Evolutionary conservation across 2,797 vertebrate species (phyloP), one percentile per base, ranked within the genome.

Genomic region (Rhinella marina): DNA sequence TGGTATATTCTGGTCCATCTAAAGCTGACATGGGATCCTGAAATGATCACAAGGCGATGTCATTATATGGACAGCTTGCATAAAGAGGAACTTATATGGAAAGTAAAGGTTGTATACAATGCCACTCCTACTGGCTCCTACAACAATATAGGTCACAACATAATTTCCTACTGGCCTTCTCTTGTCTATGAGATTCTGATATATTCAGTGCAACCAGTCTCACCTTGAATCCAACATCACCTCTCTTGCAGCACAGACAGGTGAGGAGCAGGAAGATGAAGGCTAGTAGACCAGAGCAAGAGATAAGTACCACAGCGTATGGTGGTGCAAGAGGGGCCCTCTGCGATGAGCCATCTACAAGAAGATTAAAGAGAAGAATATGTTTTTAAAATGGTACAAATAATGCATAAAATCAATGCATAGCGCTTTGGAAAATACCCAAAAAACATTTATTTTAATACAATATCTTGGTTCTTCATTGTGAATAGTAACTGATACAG

Each of bases 151-250:
- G 32, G 11, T 2, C 17, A 2, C 29, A 17, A 41, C 16, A 73
- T 16, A 48, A 70, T 7, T 6, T 3, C 5, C 0, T 72, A 48
- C 2, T 23, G 72, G 29, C 21, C 21, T 6, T 11, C 16, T 48
- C 17, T 21, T 81, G 59, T 21, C 19, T 81, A 21, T 16, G 21
- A 5, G 29, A 84, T 41, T 48, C 12, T 3, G 27, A 50, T n/a
- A 59, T 14, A 10, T 61, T 56, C 75, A 25, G 0, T 79, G 86
- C 16, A 8, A 61, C 11, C 87, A 93, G 90, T 94, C 96, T 97
- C 94, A 98, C 97, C 95, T 98, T 98, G 94, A 98, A 98, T 90
- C 97, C 97, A 82, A 98, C 97, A 92, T 96, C 96, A 79, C 96
- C 97, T 89, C 95, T 95, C 93, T 98, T 98, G 92, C 97, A 98